A percentile compares a stretch with the other conserved stretches of the same genome.
Conservation (phyloP, 2,888 invertebrate species). For the Philhelius pedissequus region DNA sequence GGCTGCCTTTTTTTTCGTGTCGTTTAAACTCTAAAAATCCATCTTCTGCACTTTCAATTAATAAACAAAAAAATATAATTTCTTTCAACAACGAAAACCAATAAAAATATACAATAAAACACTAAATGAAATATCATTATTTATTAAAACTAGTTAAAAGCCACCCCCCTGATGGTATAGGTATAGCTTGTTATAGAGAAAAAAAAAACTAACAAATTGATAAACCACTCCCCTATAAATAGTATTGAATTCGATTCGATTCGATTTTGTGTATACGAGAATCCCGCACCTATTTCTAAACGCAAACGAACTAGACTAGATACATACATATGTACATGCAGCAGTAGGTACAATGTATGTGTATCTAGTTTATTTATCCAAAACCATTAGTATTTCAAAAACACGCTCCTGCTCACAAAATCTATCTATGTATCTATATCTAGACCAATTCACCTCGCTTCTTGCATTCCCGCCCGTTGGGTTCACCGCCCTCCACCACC, state of each 20-base stretch:
- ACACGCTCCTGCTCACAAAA: background rate
- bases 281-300: background rate
- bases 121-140: background rate
- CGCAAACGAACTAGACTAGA: no score
- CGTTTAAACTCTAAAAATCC: background rate
- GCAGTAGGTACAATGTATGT: no score
- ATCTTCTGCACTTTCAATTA: background rate
- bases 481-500: background rate
- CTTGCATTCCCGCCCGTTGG: no score
- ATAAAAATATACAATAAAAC: background rate
- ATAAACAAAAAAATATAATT: background rate
- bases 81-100: background rate
- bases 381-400: constrained; percentile 5
- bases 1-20: background rate
- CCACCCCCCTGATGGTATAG: background rate
- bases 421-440: background rate
- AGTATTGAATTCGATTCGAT: background rate
- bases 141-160: constrained; percentile 19
- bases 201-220: background rate
- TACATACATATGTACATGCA: no score
- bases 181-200: background rate
- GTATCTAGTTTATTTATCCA: background rate
- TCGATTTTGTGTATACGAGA: background rate
- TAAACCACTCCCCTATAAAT: background rate
- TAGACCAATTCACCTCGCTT: background rate